Base-by-base conservation (phyloP, 2,888 invertebrate genomes). In the Leptothorax acervorum region DNA sequence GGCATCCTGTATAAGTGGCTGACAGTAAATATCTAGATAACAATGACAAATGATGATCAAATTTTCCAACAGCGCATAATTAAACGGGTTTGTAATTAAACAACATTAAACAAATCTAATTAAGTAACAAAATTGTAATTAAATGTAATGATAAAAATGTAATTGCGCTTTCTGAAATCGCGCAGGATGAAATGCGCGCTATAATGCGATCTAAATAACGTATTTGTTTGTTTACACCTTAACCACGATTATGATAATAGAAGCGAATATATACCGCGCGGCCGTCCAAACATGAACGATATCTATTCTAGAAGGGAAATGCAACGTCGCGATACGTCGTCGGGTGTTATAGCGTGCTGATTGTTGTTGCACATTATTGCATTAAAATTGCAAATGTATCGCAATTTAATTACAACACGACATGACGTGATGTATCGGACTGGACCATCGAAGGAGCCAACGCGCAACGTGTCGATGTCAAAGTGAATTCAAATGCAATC, bases 341-440 rank as follows among this genome's bases (percentile, higher is more conserved):
- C 45, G 60, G 48, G 48, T 39, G 79, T 79, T 79, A 81, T 71
- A 62, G 79, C 57, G 48, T 70, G 79, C 79, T 81, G 79, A 81
- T 81, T 81, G 71, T 71, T 81, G 39, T 70, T 81, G 39, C 71
- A 60, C 48, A 81, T 81, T 81, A 81, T 81, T 81, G 60, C 79
- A 81, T 81, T 81, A 81, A 71, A 81, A 81, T 81, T 81, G 79
- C 79, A 81, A 81, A 81, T 81, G 79, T 39, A 81, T 81, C 71
- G 60, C 70, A 60, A 81, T 81, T 81, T 81, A 81, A 81, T 81
- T 81, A 81, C 35, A 79, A 60, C 48, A 60, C 60, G 48, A 60
- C 71, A 60, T 39, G 60, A 81, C 71, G 79, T 71, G 79, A 81
- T 81, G 60, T 48, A 81, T 81, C 71, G 71, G 28, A 70, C 39